Conservation (phyloP, 2,888 invertebrate genomes). For the Diploptera punctata region DNA sequence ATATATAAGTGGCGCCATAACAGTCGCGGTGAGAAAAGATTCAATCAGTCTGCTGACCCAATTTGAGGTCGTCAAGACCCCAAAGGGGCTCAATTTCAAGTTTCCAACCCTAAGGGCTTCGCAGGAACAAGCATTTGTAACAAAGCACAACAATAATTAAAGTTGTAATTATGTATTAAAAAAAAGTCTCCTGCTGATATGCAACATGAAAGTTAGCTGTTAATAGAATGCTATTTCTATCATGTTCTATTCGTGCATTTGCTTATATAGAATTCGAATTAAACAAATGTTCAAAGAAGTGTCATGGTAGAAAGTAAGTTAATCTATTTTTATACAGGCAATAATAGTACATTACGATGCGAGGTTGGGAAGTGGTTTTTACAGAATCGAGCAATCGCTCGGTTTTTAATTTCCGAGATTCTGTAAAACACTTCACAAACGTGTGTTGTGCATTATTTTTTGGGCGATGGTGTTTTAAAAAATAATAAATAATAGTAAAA, state of each 20-base stretch:
- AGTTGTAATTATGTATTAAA: neutral
- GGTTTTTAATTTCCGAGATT: too few relatives aligned
- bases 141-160: neutral
- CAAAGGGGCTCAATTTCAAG: neutral
- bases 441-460: too few relatives aligned
- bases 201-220: neutral
- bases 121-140: neutral
- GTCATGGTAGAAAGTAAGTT: too few relatives aligned
- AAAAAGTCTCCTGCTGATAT: neutral
- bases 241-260: neutral
- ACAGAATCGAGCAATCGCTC: too few relatives aligned
- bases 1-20: neutral
- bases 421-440: too few relatives aligned
- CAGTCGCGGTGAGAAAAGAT: neutral
- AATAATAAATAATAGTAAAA: too few relatives aligned
- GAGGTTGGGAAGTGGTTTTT: too few relatives aligned
- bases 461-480: too few relatives aligned
- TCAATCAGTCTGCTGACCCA: constrained; percentile 2
- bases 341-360: too few relatives aligned
- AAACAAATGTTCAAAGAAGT: too few relatives aligned
- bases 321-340: too few relatives aligned
- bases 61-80: neutral
- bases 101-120: neutral
- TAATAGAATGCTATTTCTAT: too few relatives aligned
- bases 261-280: neutral